Evolutionary conservation across 2,888 invertebrate species (phyloP).

Genomic region (Alloscopus bannaensis): DNA sequence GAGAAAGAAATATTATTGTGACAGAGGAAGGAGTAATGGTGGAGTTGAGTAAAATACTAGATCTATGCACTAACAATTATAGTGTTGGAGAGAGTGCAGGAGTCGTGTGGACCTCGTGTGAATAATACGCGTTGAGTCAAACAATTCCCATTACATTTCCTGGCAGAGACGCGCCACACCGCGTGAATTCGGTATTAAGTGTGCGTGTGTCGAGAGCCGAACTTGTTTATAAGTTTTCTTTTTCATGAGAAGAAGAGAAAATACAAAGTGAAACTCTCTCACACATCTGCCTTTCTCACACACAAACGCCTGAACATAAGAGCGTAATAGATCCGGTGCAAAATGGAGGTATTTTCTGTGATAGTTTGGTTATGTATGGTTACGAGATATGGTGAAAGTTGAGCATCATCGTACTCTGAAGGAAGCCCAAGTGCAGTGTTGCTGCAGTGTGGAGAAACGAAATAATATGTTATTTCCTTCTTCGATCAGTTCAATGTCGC

Average conservation of each 20-base stretch:
- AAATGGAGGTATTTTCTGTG: too few relatives aligned
- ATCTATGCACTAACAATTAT: too few relatives aligned
- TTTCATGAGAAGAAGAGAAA: background rate
- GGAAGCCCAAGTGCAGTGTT: background rate
- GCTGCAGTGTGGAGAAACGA: background rate
- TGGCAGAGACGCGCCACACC: conserved; percentile 47
- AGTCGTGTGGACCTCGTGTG: conserved; percentile 9
- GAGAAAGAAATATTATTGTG: too few relatives aligned
- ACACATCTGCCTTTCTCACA: conserved; percentile 2
- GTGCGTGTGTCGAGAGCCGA: background rate
- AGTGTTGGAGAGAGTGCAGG: background rate
- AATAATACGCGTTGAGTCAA: conserved; percentile 54
- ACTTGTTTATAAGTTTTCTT: conserved; percentile 6
- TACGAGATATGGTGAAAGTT: too few relatives aligned
- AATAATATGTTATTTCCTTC: background rate
- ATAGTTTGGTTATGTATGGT: too few relatives aligned
- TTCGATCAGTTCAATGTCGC: conserved; percentile 5
- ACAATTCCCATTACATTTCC: conserved; percentile 63
- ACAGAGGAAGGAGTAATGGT: conserved; percentile 23
- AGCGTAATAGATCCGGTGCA: conserved; percentile 25
- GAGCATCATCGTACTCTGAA: too few relatives aligned
- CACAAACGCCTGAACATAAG: conserved; percentile 14
- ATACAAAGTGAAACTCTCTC: too few relatives aligned
- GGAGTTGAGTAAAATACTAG: background rate
- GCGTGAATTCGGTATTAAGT: conserved; percentile 19